Conservation (phyloP, 2,113 vertebrate genomes). For the Alethe diademata region DNA sequence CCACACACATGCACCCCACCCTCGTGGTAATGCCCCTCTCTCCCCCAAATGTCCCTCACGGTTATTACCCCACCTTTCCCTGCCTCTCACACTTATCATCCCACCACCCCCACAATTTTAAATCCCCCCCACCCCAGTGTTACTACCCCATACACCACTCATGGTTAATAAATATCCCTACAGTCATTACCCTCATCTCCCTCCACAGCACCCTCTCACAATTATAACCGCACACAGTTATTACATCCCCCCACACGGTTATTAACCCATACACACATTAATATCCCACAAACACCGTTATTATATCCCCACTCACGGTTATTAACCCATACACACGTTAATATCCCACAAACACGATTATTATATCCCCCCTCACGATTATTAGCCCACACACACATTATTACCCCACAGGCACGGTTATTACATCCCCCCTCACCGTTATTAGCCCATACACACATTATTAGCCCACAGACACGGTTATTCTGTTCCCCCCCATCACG, state of each 20-base stretch:
- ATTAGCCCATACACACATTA: neutral
- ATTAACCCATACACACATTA: neutral
- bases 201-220: neutral
- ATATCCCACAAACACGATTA: too few relatives aligned
- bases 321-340: too few relatives aligned
- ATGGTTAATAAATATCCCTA: neutral
- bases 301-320: too few relatives aligned
- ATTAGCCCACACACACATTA: neutral
- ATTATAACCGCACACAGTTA: accelerated
- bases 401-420: neutral
- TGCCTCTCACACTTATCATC: neutral
- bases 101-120: neutral
- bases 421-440: too few relatives aligned
- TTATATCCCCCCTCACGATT: neutral
- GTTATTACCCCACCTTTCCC: neutral
- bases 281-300: neutral
- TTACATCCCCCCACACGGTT: neutral
- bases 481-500: too few relatives aligned
- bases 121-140: neutral
- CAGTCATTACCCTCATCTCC: neutral
- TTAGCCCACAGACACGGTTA: neutral
- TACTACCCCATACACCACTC: too few relatives aligned
- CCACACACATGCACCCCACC: too few relatives aligned
- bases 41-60: neutral
- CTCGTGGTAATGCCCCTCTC: neutral